Percentiles rank a stretch among this genome's conserved stretches.
Conservation (phyloP, 2,888 invertebrate species). For the Melipona bicolor region DNA sequence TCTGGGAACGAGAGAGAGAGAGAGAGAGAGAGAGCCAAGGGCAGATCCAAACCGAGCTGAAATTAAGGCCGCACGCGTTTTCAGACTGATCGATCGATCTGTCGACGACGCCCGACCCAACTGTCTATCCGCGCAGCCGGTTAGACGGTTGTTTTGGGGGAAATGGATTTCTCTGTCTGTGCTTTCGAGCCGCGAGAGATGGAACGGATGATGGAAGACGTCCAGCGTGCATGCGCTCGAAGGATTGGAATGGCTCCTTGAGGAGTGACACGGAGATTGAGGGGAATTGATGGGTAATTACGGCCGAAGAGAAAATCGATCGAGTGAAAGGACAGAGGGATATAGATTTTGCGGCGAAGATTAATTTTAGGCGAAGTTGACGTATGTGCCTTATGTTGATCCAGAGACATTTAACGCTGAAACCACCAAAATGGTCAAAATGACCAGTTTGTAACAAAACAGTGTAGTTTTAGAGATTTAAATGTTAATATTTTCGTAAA, state of each 20-base stretch:
- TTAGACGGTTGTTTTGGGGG: background rate
- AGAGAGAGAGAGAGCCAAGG: slow-evolving; percentile 23
- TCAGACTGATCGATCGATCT: slow-evolving; percentile 64
- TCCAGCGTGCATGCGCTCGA: background rate
- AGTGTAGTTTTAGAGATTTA: no score
- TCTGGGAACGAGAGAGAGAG: slow-evolving; percentile 19
- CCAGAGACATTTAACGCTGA: no score
- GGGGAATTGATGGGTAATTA: background rate
- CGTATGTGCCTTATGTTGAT: no score
- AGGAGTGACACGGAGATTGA: background rate
- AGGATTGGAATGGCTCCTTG: background rate
- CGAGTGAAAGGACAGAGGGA: background rate
- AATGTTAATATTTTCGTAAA: no score
- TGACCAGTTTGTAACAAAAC: no score
- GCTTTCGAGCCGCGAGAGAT: background rate
- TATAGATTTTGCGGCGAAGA: background rate
- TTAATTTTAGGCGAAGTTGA: no score
- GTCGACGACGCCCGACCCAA: slow-evolving; percentile 23
- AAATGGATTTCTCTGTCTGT: background rate
- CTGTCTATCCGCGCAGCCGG: background rate
- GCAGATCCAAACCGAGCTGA: slow-evolving; percentile 49
- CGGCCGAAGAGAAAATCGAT: background rate
- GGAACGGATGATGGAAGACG: background rate
- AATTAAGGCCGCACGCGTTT: slow-evolving; percentile 59
- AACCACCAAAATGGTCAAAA: no score